These are phyloP conservation scores for Taenaris catops DNA, from an alignment of 2,888 invertebrate genomes.

Conservation along the genomic window DNA sequence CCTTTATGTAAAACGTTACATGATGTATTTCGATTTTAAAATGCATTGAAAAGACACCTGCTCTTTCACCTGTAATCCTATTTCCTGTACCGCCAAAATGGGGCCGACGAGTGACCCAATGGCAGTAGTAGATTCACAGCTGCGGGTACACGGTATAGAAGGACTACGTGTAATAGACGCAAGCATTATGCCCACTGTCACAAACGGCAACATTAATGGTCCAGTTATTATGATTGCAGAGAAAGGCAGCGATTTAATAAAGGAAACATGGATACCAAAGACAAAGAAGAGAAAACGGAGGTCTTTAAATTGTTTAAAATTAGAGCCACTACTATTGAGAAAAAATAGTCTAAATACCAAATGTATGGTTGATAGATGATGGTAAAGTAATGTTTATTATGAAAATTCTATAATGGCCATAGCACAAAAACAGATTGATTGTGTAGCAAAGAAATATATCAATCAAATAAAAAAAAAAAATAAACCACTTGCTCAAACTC, in stretches of 20 bases:
- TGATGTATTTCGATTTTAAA: too few relatives aligned
- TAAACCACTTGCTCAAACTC: too few relatives aligned
- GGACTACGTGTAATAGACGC: slow-evolving; percentile 92
- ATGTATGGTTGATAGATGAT: slow-evolving; percentile 53
- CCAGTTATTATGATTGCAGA: slow-evolving; percentile 94
- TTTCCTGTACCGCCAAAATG: slow-evolving; percentile 93
- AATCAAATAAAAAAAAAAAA: too few relatives aligned
- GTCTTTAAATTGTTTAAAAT: slow-evolving; percentile 40
- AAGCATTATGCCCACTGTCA: slow-evolving; percentile 92
- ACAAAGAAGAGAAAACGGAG: slow-evolving; percentile 36
- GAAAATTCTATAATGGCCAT: slow-evolving; percentile 8
- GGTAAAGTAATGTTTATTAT: background rate
- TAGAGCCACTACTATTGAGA: slow-evolving; percentile 36
- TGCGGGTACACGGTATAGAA: slow-evolving; percentile 87
- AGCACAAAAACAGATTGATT: background rate
- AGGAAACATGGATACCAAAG: slow-evolving; percentile 82
- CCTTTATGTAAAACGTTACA: too few relatives aligned
- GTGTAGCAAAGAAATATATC: too few relatives aligned
- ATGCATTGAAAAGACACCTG: too few relatives aligned
- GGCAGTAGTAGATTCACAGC: slow-evolving; percentile 89
- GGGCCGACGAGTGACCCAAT: slow-evolving; percentile 86
- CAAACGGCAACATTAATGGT: slow-evolving; percentile 93
- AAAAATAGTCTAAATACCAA: slow-evolving; percentile 28
- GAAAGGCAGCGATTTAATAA: slow-evolving; percentile 91
- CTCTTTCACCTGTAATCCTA: too few relatives aligned